Base-by-base conservation (phyloP, 2,888 invertebrate genomes). In the Drosophila austrosaltans region DNA sequence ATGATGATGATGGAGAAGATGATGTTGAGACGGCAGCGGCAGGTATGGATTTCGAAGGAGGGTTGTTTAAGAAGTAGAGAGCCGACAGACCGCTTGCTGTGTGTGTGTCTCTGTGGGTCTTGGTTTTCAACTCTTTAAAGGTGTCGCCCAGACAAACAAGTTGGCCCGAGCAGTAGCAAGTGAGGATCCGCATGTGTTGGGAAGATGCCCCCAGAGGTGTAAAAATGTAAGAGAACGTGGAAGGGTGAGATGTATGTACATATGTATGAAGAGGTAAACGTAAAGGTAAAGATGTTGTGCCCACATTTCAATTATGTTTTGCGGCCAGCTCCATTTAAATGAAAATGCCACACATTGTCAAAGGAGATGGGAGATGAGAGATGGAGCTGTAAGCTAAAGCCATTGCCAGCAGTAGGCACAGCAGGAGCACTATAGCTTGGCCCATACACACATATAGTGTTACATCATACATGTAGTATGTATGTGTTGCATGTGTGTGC, bases 261-360 rank as follows among this genome's bases (percentile, higher is more conserved):
- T 16, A 16, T 16, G 16, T 16, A 22, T 10, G 42, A 39, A 53
- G 62, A 8, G 16, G 39, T 25, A 39, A 58, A 22, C 32, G 59
- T 40, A 22, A 22, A n/a, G 42, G 16, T 20, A 44, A 53, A 64
- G 8, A 36, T 20, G 73, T 12, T 61, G 69, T 69, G 72, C 77
- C 79, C 73, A 83, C 81, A 87, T 85, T 85, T 85, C 84, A 85
- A 85, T 85, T 85, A 85, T 72, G 82, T 25, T 79, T 80, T 85
- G 82, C 82, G 84, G 78, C 74, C 77, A 75, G 77, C 48, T 61
- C 82, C 85, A 87, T 84, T 84, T 82, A 87, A 85, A 84, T 84
- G 85, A 87, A 84, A 87, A 85, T 87, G 77, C 85, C 87, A 81
- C 85, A 87, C 85, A 85, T 84, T 86, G 84, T 77, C 82, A 72